These are phyloP conservation scores for Mythimna pallens DNA, from an alignment of 2,888 invertebrate genomes.

Conservation along the genomic window DNA sequence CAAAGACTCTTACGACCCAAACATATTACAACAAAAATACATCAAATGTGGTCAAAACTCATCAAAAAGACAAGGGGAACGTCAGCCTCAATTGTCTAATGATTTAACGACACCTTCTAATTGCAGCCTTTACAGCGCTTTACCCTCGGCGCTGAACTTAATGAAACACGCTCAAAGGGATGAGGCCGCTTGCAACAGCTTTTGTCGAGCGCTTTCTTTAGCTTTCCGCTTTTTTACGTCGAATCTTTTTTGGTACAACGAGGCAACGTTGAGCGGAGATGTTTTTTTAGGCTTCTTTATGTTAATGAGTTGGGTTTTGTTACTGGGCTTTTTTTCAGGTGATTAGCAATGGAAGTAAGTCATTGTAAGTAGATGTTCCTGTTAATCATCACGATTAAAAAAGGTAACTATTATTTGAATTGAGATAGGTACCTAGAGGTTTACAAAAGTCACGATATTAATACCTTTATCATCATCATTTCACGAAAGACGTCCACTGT, in stretches of 20 bases:
- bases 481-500: no score
- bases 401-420: no score
- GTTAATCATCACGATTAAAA: no score
- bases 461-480: no score
- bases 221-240: constrained; percentile 16
- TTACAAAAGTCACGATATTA: no score
- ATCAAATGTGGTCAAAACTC: neutral
- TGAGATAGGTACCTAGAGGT: no score
- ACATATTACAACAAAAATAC: no score
- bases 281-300: constrained; percentile 23
- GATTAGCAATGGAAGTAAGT: neutral
- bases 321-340: neutral
- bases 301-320: constrained; percentile 6
- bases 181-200: constrained; percentile 38
- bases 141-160: constrained; percentile 29
- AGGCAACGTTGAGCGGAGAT: neutral
- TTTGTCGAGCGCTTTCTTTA: constrained; percentile 31
- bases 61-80: neutral
- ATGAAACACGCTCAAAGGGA: constrained; percentile 52
- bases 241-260: constrained; percentile 20
- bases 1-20: no score
- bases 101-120: constrained; percentile 39
- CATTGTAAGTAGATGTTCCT: neutral
- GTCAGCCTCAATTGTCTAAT: constrained; percentile 8
- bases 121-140: constrained; percentile 49